A percentile compares a stretch with the other conserved stretches of the same genome.
Evolutionary conservation across 2,888 invertebrate genomes (phyloP).

Genomic region (Trachelus tabidus): DNA sequence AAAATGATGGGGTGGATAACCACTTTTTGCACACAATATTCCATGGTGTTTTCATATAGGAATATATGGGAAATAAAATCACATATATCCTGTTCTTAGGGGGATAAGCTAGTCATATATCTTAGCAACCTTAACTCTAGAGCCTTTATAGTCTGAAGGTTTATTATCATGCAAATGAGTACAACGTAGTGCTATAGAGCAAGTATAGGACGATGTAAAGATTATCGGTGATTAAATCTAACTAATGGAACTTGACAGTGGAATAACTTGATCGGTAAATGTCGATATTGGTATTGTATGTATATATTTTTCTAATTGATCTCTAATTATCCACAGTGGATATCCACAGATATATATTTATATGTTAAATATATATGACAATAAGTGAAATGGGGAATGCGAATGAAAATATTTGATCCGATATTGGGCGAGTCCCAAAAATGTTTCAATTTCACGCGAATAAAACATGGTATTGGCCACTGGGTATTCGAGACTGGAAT

Average conservation of each 20-base stretch:
- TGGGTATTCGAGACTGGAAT: neutral
- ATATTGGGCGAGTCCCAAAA: neutral
- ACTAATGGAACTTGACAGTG: neutral
- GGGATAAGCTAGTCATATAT: neutral
- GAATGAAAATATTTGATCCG: neutral
- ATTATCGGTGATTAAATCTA: neutral
- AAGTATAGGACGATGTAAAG: neutral
- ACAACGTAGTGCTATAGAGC: neutral
- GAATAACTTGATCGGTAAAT: neutral
- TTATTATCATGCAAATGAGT: neutral
- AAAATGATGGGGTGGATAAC: neutral
- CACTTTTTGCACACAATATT: neutral
- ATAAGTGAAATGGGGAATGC: neutral
- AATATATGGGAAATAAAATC: neutral
- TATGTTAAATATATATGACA: neutral
- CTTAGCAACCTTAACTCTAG: neutral
- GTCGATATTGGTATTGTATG: neutral
- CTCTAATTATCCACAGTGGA: neutral
- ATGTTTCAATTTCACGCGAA: neutral
- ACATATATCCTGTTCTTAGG: neutral
- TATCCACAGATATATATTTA: neutral
- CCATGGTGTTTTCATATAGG: neutral
- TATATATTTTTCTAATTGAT: neutral
- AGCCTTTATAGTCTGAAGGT: neutral
- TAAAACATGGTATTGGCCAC: neutral